Evolutionary conservation across 2,797 vertebrate species (phyloP), one percentile per base, ranked within the genome.

Genomic region (Macroramphosus scolopax): DNA sequence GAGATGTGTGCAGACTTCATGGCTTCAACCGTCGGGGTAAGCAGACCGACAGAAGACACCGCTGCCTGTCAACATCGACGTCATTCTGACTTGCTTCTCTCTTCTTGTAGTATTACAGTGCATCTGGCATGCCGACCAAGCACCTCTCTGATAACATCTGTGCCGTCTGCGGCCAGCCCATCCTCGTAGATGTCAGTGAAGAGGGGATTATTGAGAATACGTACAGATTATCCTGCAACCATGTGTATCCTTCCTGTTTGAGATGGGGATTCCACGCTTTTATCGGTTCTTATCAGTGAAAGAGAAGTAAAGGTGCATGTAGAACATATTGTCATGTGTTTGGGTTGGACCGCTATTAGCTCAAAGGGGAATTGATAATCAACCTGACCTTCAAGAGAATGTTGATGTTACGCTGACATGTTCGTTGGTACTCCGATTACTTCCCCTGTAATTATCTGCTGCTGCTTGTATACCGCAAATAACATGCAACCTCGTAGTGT

Each of bases 1-100:
- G 97, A 99, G 81, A 97, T 99, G 94, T 99, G 97, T 76, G 96
- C 96, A 0, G 97, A 99, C 77, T 97, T 95, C 82, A 99, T 99
- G 97, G 97, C 97, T 2, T 98, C 97, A 1, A 99, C 97, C 0
- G 91, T 99, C 13, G 97, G 97, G 81, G 97, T 99, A 76, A 91
- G 91, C 53, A 3, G 1, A 20, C 66, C 25, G 3, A 6, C 20
- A 22, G 20, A 22, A 5, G 17, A 33, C 11, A 38, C 11, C 42
- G 31, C 39, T 15, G 32, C 12, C 2, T 32, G 4, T 36, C 20
- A 5, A 36, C 2, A 51, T 0, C 37, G 38, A 17, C 13, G 3
- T 34, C 8, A 44, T 15, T 26, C 25, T 22, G 0, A 17, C 11
- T 18, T 0, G 30, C 20, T 7, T 25, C 9, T 40, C 10, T 16